phyloP scores from a whole-genome alignment of 2,888 invertebrate species.

The Chouioia cunea region DNA sequence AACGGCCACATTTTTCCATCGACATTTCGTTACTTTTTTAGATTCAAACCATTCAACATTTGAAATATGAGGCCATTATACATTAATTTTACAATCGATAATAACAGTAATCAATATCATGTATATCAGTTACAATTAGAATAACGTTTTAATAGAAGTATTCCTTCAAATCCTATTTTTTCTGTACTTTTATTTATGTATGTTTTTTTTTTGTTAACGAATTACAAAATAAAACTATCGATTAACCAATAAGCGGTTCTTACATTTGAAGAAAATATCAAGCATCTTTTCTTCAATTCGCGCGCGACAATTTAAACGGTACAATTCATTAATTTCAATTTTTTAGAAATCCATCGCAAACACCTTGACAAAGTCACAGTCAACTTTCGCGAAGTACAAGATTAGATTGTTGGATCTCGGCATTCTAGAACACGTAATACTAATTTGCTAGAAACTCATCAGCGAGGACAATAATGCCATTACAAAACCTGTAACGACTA shows the following conservation, averaged over 20 bases:
- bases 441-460: conserved; percentile 43
- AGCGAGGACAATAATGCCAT: conserved; percentile 21
- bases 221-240: no score
- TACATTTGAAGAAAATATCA: conserved; percentile 11
- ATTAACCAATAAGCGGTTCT: conserved; percentile 6
- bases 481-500: conserved; percentile 16
- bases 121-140: conserved; percentile 35
- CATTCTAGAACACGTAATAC: conserved; percentile 44
- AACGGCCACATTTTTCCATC: conserved; percentile 55
- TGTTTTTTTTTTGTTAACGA: background rate
- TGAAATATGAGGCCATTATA: conserved; percentile 38
- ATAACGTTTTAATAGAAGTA: conserved; percentile 39
- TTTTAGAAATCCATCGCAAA: conserved; percentile 31
- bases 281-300: conserved; percentile 1
- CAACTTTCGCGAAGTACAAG: conserved; percentile 28
- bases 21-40: conserved; percentile 58
- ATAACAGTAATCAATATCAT: conserved; percentile 38
- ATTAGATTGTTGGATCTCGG: conserved; percentile 38
- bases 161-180: conserved; percentile 16
- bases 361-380: conserved; percentile 25
- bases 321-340: conserved; percentile 2
- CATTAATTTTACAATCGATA: conserved; percentile 36
- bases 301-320: conserved; percentile 9
- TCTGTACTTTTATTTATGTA: conserved; percentile 1
- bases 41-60: conserved; percentile 44